Evolutionary conservation across 2,888 invertebrate species (phyloP).

Genomic region (Chrysolina haemoptera): DNA sequence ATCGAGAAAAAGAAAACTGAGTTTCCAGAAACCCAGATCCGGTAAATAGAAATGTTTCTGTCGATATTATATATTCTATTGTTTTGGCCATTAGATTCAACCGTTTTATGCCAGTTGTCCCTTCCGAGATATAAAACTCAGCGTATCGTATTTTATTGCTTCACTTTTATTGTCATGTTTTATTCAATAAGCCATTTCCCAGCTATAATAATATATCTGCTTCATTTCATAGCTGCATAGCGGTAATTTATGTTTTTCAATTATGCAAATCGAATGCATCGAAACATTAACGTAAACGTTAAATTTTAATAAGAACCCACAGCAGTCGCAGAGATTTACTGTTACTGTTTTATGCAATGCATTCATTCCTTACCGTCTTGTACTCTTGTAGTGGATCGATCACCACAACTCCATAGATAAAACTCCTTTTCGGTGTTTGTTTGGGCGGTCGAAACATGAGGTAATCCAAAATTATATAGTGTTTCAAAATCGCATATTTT

Average conservation of each 20-base stretch:
- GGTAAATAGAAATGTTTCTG: not conserved
- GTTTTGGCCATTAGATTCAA: not conserved
- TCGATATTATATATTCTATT: not conserved
- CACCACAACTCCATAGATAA: not conserved
- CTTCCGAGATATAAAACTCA: conserved; percentile 10
- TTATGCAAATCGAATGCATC: conserved; percentile 46
- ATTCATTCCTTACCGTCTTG: not conserved
- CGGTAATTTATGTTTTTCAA: conserved; percentile 41
- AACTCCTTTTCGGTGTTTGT: not conserved
- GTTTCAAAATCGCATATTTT: too few species aligned
- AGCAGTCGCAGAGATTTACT: conserved; percentile 25
- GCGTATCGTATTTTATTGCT: conserved; percentile 11
- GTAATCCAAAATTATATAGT: too few species aligned
- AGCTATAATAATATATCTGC: conserved; percentile 33
- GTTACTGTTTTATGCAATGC: conserved; percentile 29
- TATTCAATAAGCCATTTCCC: conserved; percentile 31
- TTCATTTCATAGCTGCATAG: conserved; percentile 29
- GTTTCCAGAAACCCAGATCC: not conserved
- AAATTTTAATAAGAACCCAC: conserved; percentile 34
- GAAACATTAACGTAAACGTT: conserved; percentile 36
- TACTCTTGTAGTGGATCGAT: not conserved
- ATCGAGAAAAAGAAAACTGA: not conserved
- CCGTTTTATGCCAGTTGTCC: conserved; percentile 7
- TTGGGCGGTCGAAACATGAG: not conserved
- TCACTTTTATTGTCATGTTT: conserved; percentile 29